phyloP scores from a whole-genome alignment of 2,113 vertebrate species.

The Gadus macrocephalus region DNA sequence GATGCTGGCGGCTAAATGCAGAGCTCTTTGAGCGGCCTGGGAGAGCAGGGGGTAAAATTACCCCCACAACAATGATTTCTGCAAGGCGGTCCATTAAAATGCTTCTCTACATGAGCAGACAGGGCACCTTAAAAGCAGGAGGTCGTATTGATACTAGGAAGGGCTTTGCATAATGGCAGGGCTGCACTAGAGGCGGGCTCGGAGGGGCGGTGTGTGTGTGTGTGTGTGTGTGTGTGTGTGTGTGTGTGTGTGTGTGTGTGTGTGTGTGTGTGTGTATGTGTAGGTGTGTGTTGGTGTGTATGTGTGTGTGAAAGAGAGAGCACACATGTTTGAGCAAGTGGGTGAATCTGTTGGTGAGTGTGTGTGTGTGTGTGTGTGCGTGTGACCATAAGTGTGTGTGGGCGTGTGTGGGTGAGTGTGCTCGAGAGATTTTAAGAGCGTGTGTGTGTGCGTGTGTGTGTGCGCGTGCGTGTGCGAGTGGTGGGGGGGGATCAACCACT shows the following conservation, averaged over 20 bases:
- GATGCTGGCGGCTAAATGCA: constrained; percentile 69
- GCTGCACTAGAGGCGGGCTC: constrained; percentile 81
- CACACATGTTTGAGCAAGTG: too few species aligned
- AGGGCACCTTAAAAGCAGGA: constrained; percentile 97
- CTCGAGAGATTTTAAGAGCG: too few species aligned
- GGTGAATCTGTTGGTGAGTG: too few species aligned
- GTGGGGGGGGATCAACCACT: constrained; percentile 81
- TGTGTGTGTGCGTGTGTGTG: constrained; percentile 8
- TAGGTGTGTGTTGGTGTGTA: constrained; percentile 5
- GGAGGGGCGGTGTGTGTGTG: constrained; percentile 21
- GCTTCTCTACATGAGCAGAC: constrained; percentile 90
- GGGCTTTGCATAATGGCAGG: constrained; percentile 91
- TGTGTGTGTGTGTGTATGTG: constrained; percentile 10
- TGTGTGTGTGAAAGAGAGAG: too few species aligned
- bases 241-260: constrained; percentile 15
- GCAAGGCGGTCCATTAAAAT: constrained; percentile 93
- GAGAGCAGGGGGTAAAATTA: constrained; percentile 71
- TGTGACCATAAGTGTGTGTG: constrained; percentile 24
- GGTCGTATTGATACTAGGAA: constrained; percentile 94
- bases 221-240: constrained; percentile 32
- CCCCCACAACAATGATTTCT: constrained; percentile 77
- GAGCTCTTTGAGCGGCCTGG: constrained; percentile 66
- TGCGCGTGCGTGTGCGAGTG: constrained; percentile 28
- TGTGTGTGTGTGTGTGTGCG: constrained; percentile 21
- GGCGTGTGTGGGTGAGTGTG: background rate